Evolutionary conservation across 2,797 vertebrate species (phyloP).

Genomic region (Ataeniobius toweri): DNA sequence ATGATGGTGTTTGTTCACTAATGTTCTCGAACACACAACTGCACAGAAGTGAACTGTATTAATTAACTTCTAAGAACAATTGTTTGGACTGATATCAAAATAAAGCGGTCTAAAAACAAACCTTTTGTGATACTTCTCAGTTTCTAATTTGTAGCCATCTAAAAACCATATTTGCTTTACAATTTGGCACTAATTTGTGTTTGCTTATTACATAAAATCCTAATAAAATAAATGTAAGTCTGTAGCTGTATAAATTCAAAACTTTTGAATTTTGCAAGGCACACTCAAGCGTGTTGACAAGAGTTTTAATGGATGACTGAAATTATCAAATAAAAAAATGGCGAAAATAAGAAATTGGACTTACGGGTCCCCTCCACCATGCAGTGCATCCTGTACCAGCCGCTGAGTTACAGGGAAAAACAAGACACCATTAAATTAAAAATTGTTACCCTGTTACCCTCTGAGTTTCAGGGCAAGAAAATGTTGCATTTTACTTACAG

Average conservation of each 20-base stretch:
- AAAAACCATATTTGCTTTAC: background rate
- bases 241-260: background rate
- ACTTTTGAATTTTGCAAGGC: background rate
- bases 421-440: conserved; percentile 30
- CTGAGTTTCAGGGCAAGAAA: conserved; percentile 6
- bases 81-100: background rate
- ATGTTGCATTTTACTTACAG: background rate
- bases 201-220: background rate
- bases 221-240: background rate
- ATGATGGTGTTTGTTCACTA: background rate
- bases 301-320: background rate
- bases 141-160: background rate
- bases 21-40: background rate
- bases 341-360: conserved; percentile 41
- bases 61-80: background rate
- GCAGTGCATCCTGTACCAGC: conserved; percentile 77
- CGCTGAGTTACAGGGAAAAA: conserved; percentile 62
- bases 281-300: background rate
- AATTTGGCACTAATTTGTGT: background rate
- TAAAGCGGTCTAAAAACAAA: background rate
- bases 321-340: background rate
- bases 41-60: background rate
- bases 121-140: background rate
- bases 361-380: conserved; percentile 81
- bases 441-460: background rate